Evolutionary conservation across 2,113 vertebrate genomes (phyloP).

Genomic region (Onychostruthus taczanowskii): DNA sequence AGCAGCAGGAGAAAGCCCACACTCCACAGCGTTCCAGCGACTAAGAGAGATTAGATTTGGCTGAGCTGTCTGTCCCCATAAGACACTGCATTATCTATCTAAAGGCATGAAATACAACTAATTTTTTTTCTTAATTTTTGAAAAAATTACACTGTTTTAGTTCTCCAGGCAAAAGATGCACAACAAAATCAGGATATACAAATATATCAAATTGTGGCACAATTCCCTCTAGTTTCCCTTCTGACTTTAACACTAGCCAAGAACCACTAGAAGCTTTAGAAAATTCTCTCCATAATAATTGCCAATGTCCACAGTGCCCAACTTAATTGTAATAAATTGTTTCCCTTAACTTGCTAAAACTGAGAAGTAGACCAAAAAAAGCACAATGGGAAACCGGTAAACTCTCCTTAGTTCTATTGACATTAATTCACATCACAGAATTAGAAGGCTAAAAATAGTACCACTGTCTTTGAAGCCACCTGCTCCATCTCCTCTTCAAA

Average conservation of each 20-base stretch:
- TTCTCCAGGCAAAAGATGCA: not conserved
- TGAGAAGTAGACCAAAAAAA: not conserved
- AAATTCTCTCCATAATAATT: not conserved
- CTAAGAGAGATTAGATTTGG: not conserved
- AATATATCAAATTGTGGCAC: not conserved
- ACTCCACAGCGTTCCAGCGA: not conserved
- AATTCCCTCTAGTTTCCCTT: not conserved
- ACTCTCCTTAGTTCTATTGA: not conserved
- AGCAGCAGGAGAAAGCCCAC: constrained; percentile 45
- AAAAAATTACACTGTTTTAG: not conserved
- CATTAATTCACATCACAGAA: not conserved
- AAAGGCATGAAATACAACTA: not conserved
- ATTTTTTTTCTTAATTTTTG: not conserved
- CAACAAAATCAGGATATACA: not conserved
- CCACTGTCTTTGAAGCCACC: not conserved
- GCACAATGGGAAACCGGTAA: not conserved
- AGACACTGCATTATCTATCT: not conserved
- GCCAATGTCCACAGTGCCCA: not conserved
- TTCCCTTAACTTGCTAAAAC: not conserved
- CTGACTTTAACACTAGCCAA: not conserved
- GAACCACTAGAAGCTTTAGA: not conserved
- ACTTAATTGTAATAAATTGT: not conserved
- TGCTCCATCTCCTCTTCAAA: not conserved
- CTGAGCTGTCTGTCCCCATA: not conserved
- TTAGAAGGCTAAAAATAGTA: not conserved